Evolutionary conservation across 2,113 vertebrate species (phyloP), one percentile per base, ranked within the genome.

Genomic region (Labeo catla): DNA sequence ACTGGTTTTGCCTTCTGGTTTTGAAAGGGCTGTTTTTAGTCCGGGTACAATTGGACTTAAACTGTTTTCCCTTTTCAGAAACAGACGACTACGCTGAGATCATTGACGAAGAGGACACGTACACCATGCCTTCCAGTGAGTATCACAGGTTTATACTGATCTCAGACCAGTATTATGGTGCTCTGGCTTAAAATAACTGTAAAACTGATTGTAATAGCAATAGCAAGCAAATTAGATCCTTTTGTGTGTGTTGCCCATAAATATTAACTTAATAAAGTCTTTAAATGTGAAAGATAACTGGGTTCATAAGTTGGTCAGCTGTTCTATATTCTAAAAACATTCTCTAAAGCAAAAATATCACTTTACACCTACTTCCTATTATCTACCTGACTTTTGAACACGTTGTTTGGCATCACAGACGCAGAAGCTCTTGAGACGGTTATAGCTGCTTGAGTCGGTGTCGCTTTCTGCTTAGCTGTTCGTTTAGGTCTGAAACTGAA

Each of bases 71-170:
- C 36, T 86, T 90, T 91, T 93, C 95, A 99, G 98, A 99, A 93
- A 99, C 98, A 0, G 98, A 99, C 49, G 98, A 99, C 93, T 99
- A 99, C 81, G 98, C 98, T 23, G 98, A 99, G 95, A 99, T 99
- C 89, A 97, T 99, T 93, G 98, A 99, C 86, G 98, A 99, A 91
- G 98, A 99, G 91, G 98, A 99, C 90, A 98, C 97, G 0, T 99
- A 99, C 0, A 98, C 98, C 78, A 99, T 99, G 98, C 98, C 98
- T 86, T 99, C 98, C 86, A 99, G 98, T 99, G 94, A 99, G 98
- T 96, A 91, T 59, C 0, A 4, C 52, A 8, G 3, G 6, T 49
- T 84, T 61, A 43, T 28, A 2, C 49, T 50, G 15, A 39, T 79
- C 59, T 23, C n/a, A 87, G 49, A 66, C 12, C 10, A 23, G 54